Percentiles rank a stretch among this genome's conserved stretches.
These are phyloP conservation scores for Atrichornis clamosus DNA, from an alignment of 2,113 vertebrate species.

Conservation along the genomic window DNA sequence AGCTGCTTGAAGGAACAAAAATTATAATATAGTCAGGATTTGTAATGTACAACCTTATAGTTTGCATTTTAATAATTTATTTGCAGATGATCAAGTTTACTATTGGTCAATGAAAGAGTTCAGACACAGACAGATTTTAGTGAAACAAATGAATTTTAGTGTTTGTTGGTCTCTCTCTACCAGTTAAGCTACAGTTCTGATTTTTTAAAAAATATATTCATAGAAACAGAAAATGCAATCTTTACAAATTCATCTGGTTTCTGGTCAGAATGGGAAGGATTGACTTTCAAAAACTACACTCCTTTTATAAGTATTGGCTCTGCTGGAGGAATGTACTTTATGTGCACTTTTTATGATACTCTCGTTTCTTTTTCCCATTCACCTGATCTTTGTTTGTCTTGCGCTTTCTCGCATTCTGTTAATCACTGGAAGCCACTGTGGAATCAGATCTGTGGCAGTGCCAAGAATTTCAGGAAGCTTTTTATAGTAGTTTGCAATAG, in stretches of 20 bases:
- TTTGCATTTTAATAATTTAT: constrained; percentile 65
- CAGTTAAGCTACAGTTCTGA: background rate
- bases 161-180: background rate
- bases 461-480: constrained; percentile 62
- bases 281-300: constrained; percentile 19
- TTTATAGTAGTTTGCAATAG: constrained; percentile 45
- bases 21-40: constrained; percentile 16
- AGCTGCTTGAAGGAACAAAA: constrained; percentile 46
- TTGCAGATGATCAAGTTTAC: constrained; percentile 43
- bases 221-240: background rate
- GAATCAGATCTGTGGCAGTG: constrained; percentile 31
- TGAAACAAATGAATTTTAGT: background rate
- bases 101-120: constrained; percentile 2
- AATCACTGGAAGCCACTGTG: constrained; percentile 44
- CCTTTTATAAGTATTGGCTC: constrained; percentile 19
- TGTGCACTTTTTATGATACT: constrained; percentile 27
- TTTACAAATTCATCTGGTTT: constrained; percentile 26
- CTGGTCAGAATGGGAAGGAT: background rate
- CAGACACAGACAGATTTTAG: background rate
- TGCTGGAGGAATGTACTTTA: constrained; percentile 11
- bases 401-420: constrained; percentile 47
- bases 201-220: background rate
- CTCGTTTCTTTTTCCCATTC: constrained; percentile 43
- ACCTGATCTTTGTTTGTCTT: constrained; percentile 64
- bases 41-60: constrained; percentile 47